Conservation (phyloP, 2,888 invertebrate species). For the Andrena bicolor region DNA sequence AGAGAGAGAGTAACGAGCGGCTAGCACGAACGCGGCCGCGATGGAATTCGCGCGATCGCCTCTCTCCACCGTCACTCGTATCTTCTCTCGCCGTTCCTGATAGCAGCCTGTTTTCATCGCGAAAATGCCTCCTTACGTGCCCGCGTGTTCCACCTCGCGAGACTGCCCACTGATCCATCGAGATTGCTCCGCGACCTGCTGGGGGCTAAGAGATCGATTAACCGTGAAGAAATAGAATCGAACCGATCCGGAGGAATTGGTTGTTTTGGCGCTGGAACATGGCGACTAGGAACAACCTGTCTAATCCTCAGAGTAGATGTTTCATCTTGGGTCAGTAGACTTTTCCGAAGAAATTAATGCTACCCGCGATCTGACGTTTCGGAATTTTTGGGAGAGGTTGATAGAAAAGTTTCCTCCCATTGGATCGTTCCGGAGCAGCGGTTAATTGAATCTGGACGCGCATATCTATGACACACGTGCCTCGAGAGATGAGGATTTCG, state of each 20-base stretch:
- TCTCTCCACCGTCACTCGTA: conserved; percentile 25
- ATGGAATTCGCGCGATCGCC: conserved; percentile 68
- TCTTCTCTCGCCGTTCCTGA: conserved; percentile 36
- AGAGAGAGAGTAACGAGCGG: conserved; percentile 56
- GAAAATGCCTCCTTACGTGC: conserved; percentile 43
- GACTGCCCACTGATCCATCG: conserved; percentile 17
- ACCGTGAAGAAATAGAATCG: neutral
- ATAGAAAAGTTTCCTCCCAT: neutral
- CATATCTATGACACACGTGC: conserved; percentile 51
- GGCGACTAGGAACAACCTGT: too few species aligned
- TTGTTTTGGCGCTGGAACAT: neutral
- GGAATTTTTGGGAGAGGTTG: neutral
- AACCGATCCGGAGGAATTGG: neutral
- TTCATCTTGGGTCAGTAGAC: neutral
- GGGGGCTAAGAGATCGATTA: neutral
- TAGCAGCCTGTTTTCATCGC: conserved; percentile 31
- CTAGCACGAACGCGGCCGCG: conserved; percentile 58
- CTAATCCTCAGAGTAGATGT: neutral
- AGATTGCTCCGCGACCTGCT: conserved; percentile 5
- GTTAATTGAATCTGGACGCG: conserved; percentile 30
- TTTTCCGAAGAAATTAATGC: neutral
- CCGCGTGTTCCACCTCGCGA: neutral
- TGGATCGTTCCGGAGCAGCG: neutral
- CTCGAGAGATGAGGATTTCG: conserved; percentile 59
- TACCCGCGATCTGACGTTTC: too few species aligned